Percentiles rank a stretch among this genome's conserved stretches.
These are phyloP conservation scores for Anastrepha obliqua DNA, from an alignment of 1,140 invertebrate species.

Conservation along the genomic window DNA sequence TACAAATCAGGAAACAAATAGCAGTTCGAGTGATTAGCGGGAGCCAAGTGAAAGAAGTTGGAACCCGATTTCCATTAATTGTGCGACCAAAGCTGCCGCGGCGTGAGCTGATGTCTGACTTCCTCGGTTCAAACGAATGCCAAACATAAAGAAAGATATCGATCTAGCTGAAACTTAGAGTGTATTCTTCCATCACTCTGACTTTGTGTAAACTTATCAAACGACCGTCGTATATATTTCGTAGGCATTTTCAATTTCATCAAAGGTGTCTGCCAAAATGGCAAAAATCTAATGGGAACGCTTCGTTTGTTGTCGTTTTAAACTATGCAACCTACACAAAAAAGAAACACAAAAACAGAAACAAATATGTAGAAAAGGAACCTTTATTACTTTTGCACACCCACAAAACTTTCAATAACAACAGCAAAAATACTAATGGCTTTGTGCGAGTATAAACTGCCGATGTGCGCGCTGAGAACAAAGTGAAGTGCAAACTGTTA, in stretches of 20 bases:
- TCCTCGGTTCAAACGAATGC: too few species aligned
- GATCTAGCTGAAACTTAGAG: too few species aligned
- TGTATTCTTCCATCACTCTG: too few species aligned
- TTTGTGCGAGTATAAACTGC: neutral
- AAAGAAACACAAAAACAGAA: neutral
- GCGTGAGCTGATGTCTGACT: too few species aligned
- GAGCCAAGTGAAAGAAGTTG: too few species aligned
- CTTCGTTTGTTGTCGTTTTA: neutral
- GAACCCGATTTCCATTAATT: too few species aligned
- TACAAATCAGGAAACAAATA: too few species aligned
- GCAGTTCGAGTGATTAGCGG: too few species aligned
- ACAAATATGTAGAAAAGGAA: neutral
- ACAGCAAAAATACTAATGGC: neutral
- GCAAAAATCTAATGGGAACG: neutral
- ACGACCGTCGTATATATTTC: too few species aligned
- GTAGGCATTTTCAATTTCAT: neutral
- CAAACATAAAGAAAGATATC: too few species aligned
- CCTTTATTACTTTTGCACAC: neutral
- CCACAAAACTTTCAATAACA: neutral
- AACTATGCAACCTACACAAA: neutral
- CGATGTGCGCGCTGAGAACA: neutral
- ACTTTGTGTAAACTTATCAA: too few species aligned
- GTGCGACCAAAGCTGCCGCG: too few species aligned
- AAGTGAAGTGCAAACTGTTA: conserved; percentile 10
- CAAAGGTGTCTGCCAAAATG: neutral